A percentile compares a stretch with the other conserved stretches of the same genome.
Evolutionary conservation across 2,797 vertebrate species (phyloP).

Genomic region (Sparus aurata): DNA sequence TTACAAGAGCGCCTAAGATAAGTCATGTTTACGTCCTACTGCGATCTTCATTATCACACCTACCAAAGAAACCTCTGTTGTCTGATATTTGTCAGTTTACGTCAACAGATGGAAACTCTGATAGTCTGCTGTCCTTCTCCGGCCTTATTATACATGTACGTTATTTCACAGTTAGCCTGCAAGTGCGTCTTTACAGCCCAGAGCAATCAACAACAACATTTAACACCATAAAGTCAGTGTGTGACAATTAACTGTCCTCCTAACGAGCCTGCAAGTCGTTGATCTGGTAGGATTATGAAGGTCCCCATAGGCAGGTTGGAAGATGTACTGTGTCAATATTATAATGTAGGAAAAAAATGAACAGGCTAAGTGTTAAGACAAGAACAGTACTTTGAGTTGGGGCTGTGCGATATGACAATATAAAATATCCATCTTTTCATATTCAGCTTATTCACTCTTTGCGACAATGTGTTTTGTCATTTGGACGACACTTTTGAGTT

Average conservation of each 20-base stretch:
- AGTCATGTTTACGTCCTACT: conserved; percentile 66
- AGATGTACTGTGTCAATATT: conserved; percentile 19
- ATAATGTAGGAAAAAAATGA: not conserved
- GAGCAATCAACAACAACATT: conserved; percentile 19
- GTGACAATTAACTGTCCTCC: conserved; percentile 19
- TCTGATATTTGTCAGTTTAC: conserved; percentile 53
- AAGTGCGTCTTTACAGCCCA: conserved; percentile 35
- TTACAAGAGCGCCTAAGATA: conserved; percentile 52
- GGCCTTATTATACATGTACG: conserved; percentile 58
- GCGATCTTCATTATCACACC: conserved; percentile 58
- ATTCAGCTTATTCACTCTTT: too few relatives aligned
- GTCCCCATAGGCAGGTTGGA: not conserved
- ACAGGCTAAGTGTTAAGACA: conserved; percentile 6
- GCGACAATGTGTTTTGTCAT: too few relatives aligned
- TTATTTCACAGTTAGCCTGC: conserved; percentile 52
- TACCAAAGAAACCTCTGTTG: conserved; percentile 82
- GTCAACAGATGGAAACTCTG: conserved; percentile 59
- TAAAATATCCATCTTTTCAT: too few relatives aligned
- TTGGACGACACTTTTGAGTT: too few relatives aligned
- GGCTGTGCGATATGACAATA: too few relatives aligned
- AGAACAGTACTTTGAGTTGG: not conserved
- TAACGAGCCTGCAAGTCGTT: conserved; percentile 13
- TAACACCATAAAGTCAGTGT: conserved; percentile 8
- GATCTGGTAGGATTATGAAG: not conserved
- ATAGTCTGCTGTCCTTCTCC: conserved; percentile 51